phyloP scores from a whole-genome alignment of 2,797 vertebrate species.

The Lagorchestes hirsutus region DNA sequence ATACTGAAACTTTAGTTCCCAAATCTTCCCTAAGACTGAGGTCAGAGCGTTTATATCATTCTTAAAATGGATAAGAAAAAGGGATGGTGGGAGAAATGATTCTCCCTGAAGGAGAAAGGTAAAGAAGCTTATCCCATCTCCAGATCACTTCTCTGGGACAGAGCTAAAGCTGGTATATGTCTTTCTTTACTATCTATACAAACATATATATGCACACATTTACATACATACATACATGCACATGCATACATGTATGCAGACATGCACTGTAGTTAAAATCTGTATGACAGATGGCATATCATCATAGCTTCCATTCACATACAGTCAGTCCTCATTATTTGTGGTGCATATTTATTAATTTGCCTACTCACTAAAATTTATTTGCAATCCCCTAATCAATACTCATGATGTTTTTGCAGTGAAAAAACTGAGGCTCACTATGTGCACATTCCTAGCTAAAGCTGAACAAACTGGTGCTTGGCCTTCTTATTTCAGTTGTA shows the following conservation, averaged over 20 bases:
- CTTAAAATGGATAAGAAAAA: not conserved
- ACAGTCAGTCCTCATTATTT: not conserved
- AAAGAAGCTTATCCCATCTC: not conserved
- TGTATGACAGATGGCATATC: not conserved
- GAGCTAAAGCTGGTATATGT: not conserved
- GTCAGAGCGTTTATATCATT: not conserved
- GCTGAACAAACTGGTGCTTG: not conserved
- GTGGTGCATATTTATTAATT: not conserved
- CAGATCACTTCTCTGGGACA: not conserved
- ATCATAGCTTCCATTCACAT: not conserved
- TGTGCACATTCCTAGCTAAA: not conserved
- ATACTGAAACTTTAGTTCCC: not conserved
- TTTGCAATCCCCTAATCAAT: too few species aligned
- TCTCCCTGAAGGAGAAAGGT: not conserved
- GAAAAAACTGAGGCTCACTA: not conserved
- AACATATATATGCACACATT: not conserved
- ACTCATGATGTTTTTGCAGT: too few species aligned
- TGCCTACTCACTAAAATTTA: too few species aligned
- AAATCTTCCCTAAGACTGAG: not conserved
- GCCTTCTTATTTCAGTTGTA: not conserved
- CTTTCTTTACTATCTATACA: not conserved
- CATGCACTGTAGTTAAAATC: not conserved
- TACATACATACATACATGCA: too few species aligned
- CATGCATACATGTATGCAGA: too few species aligned
- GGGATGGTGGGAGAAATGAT: not conserved